Conservation (phyloP, 2,113 vertebrate species). For the Pyxicephalus adspersus region DNA sequence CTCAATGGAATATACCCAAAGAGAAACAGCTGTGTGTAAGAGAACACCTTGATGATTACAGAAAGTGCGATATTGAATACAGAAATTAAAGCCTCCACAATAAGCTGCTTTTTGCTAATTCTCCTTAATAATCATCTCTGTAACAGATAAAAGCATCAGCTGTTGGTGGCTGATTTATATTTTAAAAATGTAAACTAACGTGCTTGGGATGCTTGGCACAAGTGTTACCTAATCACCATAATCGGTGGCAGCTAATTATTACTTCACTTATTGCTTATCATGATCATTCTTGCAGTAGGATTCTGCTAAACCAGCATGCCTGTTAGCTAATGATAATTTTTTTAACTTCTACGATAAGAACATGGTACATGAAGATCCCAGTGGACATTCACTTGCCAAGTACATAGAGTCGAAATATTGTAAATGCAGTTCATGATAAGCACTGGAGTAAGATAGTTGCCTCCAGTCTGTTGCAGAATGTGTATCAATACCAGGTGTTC, state of each 20-base stretch:
- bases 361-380: background rate
- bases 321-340: slow-evolving; percentile 3
- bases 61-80: no score
- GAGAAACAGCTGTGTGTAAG: no score
- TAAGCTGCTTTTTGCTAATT: no score
- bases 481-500: no score
- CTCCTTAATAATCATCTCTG: no score
- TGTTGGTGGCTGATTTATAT: background rate
- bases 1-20: no score
- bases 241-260: slow-evolving; percentile 23
- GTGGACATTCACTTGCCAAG: background rate
- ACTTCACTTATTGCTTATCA: background rate
- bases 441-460: no score
- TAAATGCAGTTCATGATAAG: no score
- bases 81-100: no score
- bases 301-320: slow-evolving; percentile 11
- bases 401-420: no score
- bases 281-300: background rate
- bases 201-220: background rate
- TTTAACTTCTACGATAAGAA: background rate
- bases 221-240: slow-evolving; percentile 7
- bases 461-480: no score
- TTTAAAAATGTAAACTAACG: background rate
- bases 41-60: no score
- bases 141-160: background rate